These are phyloP conservation scores for Reticulitermes lucifugus DNA, from an alignment of 2,888 invertebrate species.

Conservation along the genomic window DNA sequence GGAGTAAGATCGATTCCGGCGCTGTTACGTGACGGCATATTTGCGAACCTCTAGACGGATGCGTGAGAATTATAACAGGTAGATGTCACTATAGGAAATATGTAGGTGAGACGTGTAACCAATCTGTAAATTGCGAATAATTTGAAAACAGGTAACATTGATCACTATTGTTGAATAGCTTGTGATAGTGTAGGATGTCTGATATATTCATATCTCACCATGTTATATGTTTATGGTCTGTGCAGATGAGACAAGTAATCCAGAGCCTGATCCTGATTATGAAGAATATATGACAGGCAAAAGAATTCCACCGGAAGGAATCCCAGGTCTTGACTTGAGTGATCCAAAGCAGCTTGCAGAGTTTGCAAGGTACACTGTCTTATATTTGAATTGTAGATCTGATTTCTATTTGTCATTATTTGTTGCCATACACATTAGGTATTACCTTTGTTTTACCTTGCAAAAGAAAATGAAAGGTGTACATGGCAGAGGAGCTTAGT, in stretches of 20 bases:
- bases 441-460: too few relatives aligned
- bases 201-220: too few relatives aligned
- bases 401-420: too few relatives aligned
- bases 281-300: slow-evolving; percentile 94
- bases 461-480: too few relatives aligned
- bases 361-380: slow-evolving; percentile 75
- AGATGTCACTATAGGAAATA: not conserved
- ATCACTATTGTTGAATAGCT: too few relatives aligned
- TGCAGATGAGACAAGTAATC: slow-evolving; percentile 86
- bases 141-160: not conserved
- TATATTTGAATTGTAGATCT: not conserved
- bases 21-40: slow-evolving; percentile 6
- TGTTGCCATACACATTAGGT: too few relatives aligned
- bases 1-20: slow-evolving; percentile 21
- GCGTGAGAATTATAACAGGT: not conserved
- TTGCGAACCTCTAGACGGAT: not conserved
- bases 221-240: not conserved
- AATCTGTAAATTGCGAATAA: not conserved
- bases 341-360: slow-evolving; percentile 95
- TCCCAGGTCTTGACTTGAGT: slow-evolving; percentile 88
- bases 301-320: slow-evolving; percentile 76
- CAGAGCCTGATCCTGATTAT: slow-evolving; percentile 90
- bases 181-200: too few relatives aligned
- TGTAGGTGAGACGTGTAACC: not conserved
- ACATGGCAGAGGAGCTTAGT: too few relatives aligned